These are phyloP conservation scores for Semicossyphus pulcher DNA, from an alignment of 2,113 vertebrate genomes.

Conservation along the genomic window DNA sequence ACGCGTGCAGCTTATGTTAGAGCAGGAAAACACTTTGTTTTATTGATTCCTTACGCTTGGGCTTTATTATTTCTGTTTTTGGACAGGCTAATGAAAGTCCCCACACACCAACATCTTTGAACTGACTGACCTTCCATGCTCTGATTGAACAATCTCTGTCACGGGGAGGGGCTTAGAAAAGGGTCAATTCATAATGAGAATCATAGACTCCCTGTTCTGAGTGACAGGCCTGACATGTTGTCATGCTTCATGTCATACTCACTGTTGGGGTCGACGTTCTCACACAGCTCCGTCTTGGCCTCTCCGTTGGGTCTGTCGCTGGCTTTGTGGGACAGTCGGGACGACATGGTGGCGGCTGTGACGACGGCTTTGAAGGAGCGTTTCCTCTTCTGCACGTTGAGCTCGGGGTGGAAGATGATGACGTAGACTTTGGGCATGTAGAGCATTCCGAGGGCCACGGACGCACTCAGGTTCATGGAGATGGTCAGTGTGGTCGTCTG, in stretches of 20 bases:
- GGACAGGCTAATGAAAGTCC: too few relatives aligned
- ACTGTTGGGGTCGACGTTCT: constrained; percentile 95
- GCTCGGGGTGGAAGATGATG: constrained; percentile 98
- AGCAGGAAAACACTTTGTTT: too few relatives aligned
- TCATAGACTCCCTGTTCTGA: too few relatives aligned
- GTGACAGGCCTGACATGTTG: too few relatives aligned
- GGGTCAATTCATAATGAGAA: background rate
- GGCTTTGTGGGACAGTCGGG: constrained; percentile 93
- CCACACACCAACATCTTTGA: too few relatives aligned
- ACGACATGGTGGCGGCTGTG: constrained; percentile 95
- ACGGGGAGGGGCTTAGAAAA: background rate
- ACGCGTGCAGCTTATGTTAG: too few relatives aligned
- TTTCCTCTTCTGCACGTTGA: constrained; percentile 96
- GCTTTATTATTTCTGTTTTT: too few relatives aligned
- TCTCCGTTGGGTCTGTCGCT: constrained; percentile 96
- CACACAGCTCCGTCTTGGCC: constrained; percentile 96
- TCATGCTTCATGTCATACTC: constrained; percentile 70
- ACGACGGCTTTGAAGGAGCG: constrained; percentile 97
- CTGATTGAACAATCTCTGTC: background rate
- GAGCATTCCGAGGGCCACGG: constrained; percentile 96
- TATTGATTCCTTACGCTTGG: too few relatives aligned
- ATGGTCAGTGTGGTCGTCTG: constrained; percentile 97
- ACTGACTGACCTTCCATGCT: too few relatives aligned
- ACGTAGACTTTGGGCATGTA: constrained; percentile 99
- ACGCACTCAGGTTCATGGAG: constrained; percentile 98